These are phyloP conservation scores for Periophthalmodon schlosseri DNA, from an alignment of 2,113 vertebrate species.

Conservation along the genomic window DNA sequence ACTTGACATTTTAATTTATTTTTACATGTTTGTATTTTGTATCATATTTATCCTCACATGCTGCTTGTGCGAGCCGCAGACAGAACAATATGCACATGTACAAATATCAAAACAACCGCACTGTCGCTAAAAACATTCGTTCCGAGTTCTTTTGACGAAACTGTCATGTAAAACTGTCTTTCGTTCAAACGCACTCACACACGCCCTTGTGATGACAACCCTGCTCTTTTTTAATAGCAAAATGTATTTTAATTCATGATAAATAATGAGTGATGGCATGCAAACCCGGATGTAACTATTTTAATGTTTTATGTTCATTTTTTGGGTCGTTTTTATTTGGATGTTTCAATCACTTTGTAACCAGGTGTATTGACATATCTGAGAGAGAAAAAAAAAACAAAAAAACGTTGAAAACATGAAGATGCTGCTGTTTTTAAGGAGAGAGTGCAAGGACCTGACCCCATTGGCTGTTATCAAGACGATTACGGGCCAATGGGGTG, in stretches of 20 bases:
- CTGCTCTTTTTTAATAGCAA: constrained; percentile 74
- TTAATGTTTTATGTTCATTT: constrained; percentile 68
- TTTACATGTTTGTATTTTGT: constrained; percentile 66
- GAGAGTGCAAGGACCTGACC: constrained; percentile 51
- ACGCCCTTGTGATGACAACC: constrained; percentile 76
- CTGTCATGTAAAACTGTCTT: constrained; percentile 67
- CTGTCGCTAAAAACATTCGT: constrained; percentile 52
- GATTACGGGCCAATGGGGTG: constrained; percentile 44
- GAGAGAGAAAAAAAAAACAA: constrained; percentile 34
- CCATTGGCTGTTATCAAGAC: constrained; percentile 56
- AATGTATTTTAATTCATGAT: constrained; percentile 82
- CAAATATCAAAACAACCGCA: constrained; percentile 63
- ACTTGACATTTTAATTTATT: constrained; percentile 54
- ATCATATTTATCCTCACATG: constrained; percentile 77
- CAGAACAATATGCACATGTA: constrained; percentile 81
- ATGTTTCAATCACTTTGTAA: constrained; percentile 80
- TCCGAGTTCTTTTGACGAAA: constrained; percentile 63
- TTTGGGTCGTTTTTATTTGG: constrained; percentile 63
- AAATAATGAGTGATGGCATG: constrained; percentile 82
- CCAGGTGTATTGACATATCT: constrained; percentile 76
- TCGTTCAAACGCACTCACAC: constrained; percentile 53
- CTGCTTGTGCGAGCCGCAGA: constrained; percentile 77
- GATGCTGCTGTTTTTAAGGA: constrained; percentile 67
- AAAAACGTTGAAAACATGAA: constrained; percentile 61
- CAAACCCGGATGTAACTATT: constrained; percentile 80